Evolutionary conservation across 2,113 vertebrate genomes (phyloP).

Genomic region (Antechinus stuartii): DNA sequence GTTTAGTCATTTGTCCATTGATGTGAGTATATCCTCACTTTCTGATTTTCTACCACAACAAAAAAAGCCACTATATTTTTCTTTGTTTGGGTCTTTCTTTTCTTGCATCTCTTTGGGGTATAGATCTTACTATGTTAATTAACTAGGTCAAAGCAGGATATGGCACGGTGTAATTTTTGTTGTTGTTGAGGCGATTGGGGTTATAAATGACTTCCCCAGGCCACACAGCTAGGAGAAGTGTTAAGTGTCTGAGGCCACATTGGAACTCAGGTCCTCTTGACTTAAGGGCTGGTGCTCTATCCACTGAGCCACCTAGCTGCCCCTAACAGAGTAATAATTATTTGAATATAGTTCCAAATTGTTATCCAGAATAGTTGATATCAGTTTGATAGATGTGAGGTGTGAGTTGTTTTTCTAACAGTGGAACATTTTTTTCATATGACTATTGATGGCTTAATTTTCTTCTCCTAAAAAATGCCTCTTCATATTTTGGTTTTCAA

Average conservation of each 20-base stretch:
- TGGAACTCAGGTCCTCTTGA: no score
- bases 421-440: background rate
- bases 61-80: background rate
- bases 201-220: no score
- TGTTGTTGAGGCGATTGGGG: no score
- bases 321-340: background rate
- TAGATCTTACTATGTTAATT: background rate
- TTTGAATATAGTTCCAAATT: background rate
- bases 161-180: background rate
- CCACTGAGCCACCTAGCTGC: no score
- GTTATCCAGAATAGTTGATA: background rate
- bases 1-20: background rate
- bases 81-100: background rate
- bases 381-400: background rate
- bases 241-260: no score
- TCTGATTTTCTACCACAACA: background rate
- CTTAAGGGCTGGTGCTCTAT: no score
- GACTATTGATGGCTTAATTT: background rate
- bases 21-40: background rate
- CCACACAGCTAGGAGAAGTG: no score
- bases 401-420: background rate
- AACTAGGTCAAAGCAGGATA: background rate
- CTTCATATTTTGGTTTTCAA: background rate
- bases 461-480: background rate
- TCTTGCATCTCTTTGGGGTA: background rate